Evolutionary conservation across 2,888 invertebrate genomes (phyloP).

Genomic region (Cataglyphis altisquamis): DNA sequence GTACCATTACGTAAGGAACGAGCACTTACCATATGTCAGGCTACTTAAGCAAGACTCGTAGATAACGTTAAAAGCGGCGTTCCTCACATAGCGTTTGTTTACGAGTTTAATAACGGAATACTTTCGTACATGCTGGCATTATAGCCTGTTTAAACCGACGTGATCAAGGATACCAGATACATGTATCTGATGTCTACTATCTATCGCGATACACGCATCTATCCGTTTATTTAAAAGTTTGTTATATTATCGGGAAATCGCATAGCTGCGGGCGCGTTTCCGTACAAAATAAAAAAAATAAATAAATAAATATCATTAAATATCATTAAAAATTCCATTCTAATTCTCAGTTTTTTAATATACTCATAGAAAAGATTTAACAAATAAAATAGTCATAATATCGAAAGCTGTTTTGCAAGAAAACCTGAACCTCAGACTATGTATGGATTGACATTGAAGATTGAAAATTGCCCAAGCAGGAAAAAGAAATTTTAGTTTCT

Average conservation of each 20-base stretch:
- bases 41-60: constrained; percentile 50
- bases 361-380: too few species aligned
- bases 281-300: too few species aligned
- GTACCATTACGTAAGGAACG: constrained; percentile 46
- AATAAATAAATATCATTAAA: not conserved
- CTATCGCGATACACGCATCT: not conserved
- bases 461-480: too few species aligned
- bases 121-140: not conserved
- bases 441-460: too few species aligned
- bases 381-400: not conserved
- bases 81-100: constrained; percentile 38
- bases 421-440: too few species aligned
- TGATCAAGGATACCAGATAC: constrained; percentile 3
- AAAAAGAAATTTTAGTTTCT: too few species aligned
- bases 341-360: not conserved
- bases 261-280: not conserved
- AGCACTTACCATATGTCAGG: constrained; percentile 48
- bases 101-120: constrained; percentile 50
- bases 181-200: too few species aligned
- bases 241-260: constrained; percentile 1
- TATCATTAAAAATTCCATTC: not conserved
- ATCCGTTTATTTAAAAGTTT: constrained; percentile 36
- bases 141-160: constrained; percentile 1
- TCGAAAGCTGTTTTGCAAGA: not conserved
- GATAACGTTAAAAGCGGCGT: constrained; percentile 53